Evolutionary conservation across 1,140 invertebrate species (phyloP).

Genomic region (Aphelinus atriplicis): DNA sequence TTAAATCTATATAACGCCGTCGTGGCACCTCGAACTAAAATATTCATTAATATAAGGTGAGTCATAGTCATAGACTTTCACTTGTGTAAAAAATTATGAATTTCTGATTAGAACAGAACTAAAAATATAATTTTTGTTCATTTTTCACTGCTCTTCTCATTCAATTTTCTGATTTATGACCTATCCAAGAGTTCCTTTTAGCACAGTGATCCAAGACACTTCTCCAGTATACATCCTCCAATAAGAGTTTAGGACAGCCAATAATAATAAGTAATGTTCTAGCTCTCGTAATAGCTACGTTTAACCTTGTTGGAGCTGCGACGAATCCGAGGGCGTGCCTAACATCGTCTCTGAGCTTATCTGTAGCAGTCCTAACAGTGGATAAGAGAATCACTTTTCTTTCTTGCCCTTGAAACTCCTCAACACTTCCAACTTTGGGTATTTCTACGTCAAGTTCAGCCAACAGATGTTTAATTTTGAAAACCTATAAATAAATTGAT

Average conservation of each 20-base stretch:
- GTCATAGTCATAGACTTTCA: too few relatives aligned
- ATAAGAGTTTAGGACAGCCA: constrained; percentile 83
- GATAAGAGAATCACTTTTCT: constrained; percentile 86
- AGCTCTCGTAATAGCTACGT: constrained; percentile 87
- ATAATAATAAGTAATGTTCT: constrained; percentile 82
- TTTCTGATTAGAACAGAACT: too few relatives aligned
- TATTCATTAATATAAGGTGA: too few relatives aligned
- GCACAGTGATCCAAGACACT: constrained; percentile 72
- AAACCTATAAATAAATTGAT: constrained; percentile 69
- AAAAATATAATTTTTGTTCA: too few relatives aligned
- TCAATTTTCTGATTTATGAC: not conserved
- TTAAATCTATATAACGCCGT: too few relatives aligned
- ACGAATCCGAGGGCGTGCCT: constrained; percentile 80
- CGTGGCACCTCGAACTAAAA: too few relatives aligned
- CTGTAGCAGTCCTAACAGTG: constrained; percentile 77
- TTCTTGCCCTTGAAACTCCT: constrained; percentile 97
- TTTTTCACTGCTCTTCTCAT: too few relatives aligned
- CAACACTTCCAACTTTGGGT: constrained; percentile 91
- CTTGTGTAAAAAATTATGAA: too few relatives aligned
- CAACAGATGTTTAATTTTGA: constrained; percentile 77
- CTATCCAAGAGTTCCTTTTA: constrained; percentile 6
- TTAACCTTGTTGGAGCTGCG: constrained; percentile 79
- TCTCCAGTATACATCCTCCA: constrained; percentile 77
- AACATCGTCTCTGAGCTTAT: constrained; percentile 66
- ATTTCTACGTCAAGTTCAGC: constrained; percentile 71